A percentile compares a stretch with the other conserved stretches of the same genome.
Conservation (phyloP, 2,888 invertebrate genomes). For the Xanthorhoe spadicearia region DNA sequence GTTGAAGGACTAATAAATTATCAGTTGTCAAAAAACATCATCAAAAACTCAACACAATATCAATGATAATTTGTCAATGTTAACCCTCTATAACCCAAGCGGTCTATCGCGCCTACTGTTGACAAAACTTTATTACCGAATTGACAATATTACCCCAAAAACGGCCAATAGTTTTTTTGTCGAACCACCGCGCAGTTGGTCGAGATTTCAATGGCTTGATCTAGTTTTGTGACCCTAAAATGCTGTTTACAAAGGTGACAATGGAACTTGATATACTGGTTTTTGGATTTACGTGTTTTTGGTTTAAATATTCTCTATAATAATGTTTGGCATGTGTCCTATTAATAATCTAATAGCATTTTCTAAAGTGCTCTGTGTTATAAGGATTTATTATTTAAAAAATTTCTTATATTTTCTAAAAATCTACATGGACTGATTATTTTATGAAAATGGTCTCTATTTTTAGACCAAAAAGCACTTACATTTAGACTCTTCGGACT, state of each 20-base stretch:
- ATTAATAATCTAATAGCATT: background rate
- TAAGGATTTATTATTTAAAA: too few species aligned
- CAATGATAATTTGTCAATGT: constrained; percentile 78
- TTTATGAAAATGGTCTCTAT: too few species aligned
- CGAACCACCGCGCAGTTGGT: constrained; percentile 68
- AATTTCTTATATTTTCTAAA: too few species aligned
- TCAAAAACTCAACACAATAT: constrained; percentile 57
- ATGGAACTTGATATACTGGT: constrained; percentile 75
- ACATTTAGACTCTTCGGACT: background rate
- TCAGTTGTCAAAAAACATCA: constrained; percentile 28
- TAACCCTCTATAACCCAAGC: constrained; percentile 67
- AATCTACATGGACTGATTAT: too few species aligned
- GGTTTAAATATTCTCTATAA: constrained; percentile 42
- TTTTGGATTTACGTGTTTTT: constrained; percentile 50
- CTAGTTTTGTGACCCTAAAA: constrained; percentile 80
- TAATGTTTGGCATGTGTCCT: constrained; percentile 33
- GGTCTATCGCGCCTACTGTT: constrained; percentile 76
- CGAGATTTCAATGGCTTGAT: constrained; percentile 66
- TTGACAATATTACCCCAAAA: constrained; percentile 80
- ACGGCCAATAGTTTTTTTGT: constrained; percentile 71
- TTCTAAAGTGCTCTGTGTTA: too few species aligned
- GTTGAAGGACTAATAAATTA: constrained; percentile 29
- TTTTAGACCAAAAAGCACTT: background rate
- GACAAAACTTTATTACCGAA: constrained; percentile 84
- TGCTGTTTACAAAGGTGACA: constrained; percentile 62